These are phyloP conservation scores for Saccopteryx leptura DNA, from an alignment of 2,113 vertebrate species.

Conservation along the genomic window DNA sequence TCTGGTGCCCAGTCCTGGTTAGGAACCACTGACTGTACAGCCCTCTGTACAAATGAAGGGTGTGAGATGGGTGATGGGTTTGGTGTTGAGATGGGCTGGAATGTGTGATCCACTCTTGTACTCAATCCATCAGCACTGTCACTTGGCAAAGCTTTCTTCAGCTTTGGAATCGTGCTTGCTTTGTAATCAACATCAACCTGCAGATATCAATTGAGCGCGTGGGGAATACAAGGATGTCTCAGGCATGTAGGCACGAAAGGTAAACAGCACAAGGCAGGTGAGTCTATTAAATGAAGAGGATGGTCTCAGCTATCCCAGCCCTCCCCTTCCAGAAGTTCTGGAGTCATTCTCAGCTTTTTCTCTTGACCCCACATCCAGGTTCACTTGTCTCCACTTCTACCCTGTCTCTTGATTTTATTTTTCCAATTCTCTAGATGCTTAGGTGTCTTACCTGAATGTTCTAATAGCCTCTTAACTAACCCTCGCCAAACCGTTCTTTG, in stretches of 20 bases:
- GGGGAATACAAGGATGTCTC: background rate
- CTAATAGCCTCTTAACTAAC: background rate
- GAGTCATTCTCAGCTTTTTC: background rate
- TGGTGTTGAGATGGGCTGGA: background rate
- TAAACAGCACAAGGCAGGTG: fast-evolving
- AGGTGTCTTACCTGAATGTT: background rate
- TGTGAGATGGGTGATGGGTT: background rate
- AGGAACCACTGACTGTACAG: background rate
- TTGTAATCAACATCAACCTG: background rate
- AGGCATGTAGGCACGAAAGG: background rate
- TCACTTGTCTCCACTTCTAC: background rate
- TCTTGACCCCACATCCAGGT: fast-evolving
- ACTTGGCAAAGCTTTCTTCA: background rate
- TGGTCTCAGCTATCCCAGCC: background rate
- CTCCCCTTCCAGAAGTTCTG: background rate
- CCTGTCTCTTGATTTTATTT: background rate
- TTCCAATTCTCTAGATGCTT: background rate
- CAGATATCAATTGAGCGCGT: background rate
- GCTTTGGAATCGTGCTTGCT: background rate
- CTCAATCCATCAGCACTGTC: background rate
- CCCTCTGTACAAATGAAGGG: background rate
- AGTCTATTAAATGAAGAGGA: background rate
- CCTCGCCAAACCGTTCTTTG: background rate
- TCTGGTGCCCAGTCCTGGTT: background rate
- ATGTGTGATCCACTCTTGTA: background rate